These are phyloP conservation scores for Montipora sp. DNA, from an alignment of 64 coral and sea anemone species.

Conservation along the genomic window DNA sequence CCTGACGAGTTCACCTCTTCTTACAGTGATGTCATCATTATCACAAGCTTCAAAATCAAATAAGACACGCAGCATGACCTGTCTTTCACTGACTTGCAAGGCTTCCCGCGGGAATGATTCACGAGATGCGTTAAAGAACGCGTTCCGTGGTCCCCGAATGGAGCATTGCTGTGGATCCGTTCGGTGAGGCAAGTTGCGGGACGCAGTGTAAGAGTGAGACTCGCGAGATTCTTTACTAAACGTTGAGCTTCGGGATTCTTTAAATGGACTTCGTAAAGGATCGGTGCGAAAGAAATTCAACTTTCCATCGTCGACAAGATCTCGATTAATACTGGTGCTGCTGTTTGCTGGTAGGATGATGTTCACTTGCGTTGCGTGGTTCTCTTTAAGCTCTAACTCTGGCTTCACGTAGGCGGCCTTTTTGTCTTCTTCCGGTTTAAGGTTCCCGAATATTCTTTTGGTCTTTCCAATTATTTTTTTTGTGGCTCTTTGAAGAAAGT, in stretches of 20 bases:
- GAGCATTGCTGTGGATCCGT: neutral
- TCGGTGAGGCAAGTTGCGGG: neutral
- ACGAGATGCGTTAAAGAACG: slow-evolving; percentile 16
- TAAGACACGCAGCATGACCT: slow-evolving; percentile 59
- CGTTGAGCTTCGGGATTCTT: neutral
- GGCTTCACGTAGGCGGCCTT: neutral
- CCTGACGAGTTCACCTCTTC: slow-evolving; percentile 69
- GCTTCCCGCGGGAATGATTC: neutral
- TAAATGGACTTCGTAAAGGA: slow-evolving; percentile 6
- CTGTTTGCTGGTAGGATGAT: slow-evolving; percentile 32
- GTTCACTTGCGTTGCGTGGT: slow-evolving; percentile 3
- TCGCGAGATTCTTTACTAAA: neutral
- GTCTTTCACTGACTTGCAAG: neutral
- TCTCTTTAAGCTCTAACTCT: neutral
- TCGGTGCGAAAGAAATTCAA: slow-evolving; percentile 7
- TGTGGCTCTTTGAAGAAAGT: slow-evolving; percentile 20
- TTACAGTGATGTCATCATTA: slow-evolving; percentile 77
- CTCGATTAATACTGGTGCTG: slow-evolving; percentile 13
- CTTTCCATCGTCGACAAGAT: slow-evolving; percentile 1
- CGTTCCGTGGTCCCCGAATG: slow-evolving; percentile 7
- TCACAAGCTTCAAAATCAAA: slow-evolving; percentile 83
- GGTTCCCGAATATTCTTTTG: neutral
- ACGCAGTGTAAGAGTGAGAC: neutral
- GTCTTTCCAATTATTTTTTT: slow-evolving; percentile 41
- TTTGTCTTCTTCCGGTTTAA: slow-evolving; percentile 20